phyloP scores from a whole-genome alignment of 2,113 vertebrate genomes.

The Cyprinodon brontotheroides region DNA sequence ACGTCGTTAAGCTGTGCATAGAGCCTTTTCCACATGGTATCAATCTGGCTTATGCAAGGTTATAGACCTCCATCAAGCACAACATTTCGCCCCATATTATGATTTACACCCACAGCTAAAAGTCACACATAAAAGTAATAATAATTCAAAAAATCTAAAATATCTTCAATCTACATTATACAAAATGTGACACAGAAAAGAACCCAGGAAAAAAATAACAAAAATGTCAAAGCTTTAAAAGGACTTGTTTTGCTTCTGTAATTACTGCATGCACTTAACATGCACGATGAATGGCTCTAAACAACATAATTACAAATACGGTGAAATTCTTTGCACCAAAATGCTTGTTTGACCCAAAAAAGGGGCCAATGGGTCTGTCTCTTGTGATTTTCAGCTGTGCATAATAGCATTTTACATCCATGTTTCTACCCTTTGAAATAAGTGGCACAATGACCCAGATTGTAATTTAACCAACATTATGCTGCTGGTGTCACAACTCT shows the following conservation, averaged over 20 bases:
- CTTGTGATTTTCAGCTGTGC: not conserved
- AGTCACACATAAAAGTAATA: too few species aligned
- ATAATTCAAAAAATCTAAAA: too few species aligned
- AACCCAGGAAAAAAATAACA: not conserved
- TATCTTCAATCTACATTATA: too few species aligned
- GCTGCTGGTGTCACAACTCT: conserved; percentile 35
- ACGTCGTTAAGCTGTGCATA: too few species aligned
- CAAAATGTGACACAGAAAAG: too few species aligned
- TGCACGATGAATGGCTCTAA: not conserved
- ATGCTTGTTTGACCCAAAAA: not conserved
- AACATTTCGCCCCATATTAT: too few species aligned
- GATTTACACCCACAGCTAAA: too few species aligned
- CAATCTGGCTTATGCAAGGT: too few species aligned
- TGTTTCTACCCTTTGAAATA: conserved; percentile 29
- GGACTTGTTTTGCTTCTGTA: not conserved
- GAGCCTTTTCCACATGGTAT: too few species aligned
- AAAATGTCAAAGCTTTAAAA: not conserved
- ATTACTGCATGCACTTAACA: not conserved
- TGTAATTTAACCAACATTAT: conserved; percentile 44
- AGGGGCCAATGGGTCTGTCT: not conserved
- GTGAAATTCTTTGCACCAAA: not conserved
- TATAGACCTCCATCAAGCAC: too few species aligned
- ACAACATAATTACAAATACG: not conserved
- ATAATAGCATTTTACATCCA: conserved; percentile 20
- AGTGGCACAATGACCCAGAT: conserved; percentile 65